These are phyloP conservation scores for Heliocidaris tuberculata DNA, from an alignment of 35 echinoderm and acorn worm species.

Conservation along the genomic window DNA sequence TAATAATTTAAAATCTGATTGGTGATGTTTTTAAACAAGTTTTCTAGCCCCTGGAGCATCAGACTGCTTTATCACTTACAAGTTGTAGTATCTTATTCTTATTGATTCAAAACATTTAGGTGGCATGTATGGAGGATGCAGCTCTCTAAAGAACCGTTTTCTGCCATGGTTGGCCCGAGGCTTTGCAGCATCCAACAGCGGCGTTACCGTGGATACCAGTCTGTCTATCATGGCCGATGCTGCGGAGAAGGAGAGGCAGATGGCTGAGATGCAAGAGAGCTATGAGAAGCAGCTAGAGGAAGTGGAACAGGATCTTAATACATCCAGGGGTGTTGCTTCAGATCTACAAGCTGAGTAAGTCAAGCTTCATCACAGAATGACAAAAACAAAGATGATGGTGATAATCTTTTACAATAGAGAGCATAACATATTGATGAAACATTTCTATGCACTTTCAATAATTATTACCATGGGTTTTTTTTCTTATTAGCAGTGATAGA, in stretches of 20 bases:
- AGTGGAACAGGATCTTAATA: conserved; percentile 83
- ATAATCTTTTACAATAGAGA: background rate
- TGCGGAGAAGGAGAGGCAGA: conserved; percentile 79
- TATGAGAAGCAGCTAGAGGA: conserved; percentile 84
- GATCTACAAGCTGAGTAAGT: conserved; percentile 82
- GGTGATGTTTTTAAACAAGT: no score
- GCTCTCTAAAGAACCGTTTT: conserved; percentile 82
- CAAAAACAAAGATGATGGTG: background rate
- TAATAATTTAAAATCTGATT: no score
- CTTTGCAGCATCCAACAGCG: conserved; percentile 51
- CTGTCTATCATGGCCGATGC: conserved; percentile 89
- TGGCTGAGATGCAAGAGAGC: conserved; percentile 59
- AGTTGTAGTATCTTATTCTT: no score
- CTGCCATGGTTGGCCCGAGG: conserved; percentile 84
- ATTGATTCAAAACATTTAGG: conserved; percentile 35
- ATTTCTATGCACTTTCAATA: no score
- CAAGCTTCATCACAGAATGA: background rate
- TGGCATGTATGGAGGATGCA: conserved; percentile 88
- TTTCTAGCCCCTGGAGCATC: no score
- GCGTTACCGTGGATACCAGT: conserved; percentile 72
- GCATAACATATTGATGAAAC: background rate
- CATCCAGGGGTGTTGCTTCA: conserved; percentile 67
- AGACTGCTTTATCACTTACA: no score
- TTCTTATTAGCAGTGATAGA: no score
- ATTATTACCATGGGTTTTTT: no score